phyloP scores from a whole-genome alignment of 2,797 vertebrate species.

The Mycteria americana region DNA sequence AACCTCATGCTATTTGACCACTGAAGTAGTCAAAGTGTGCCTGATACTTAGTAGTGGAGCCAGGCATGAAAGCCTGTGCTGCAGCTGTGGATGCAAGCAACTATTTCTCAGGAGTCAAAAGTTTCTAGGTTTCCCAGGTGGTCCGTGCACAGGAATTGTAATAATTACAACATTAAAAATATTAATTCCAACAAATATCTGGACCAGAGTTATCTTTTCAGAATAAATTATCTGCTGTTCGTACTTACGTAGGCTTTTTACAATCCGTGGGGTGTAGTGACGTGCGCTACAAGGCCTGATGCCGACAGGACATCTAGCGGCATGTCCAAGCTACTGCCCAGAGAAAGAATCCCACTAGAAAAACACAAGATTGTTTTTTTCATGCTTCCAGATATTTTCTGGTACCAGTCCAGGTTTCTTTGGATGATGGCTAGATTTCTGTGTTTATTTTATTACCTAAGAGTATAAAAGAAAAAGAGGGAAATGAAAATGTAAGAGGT shows the following conservation, averaged over 20 bases:
- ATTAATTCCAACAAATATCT: background rate
- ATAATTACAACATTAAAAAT: background rate
- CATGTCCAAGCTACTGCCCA: background rate
- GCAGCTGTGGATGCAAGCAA: background rate
- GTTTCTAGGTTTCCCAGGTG: background rate
- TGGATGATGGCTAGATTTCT: background rate
- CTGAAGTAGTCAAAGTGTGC: background rate
- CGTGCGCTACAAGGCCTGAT: background rate
- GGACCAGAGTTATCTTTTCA: background rate
- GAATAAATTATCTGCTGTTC: background rate
- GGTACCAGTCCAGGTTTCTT: background rate
- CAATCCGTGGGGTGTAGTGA: accelerated
- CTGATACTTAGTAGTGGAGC: background rate
- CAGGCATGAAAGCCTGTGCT: background rate
- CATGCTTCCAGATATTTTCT: background rate
- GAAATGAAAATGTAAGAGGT: background rate
- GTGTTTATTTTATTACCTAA: background rate
- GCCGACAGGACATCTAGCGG: constrained; percentile 60
- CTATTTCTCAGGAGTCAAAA: background rate
- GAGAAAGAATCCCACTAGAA: background rate
- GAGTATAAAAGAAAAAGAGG: background rate
- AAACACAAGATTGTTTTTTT: background rate
- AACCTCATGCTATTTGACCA: background rate
- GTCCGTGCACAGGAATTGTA: background rate
- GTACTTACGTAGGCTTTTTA: background rate